These are phyloP conservation scores for Bombycilla garrulus DNA, from an alignment of 2,113 vertebrate species.

Conservation along the genomic window DNA sequence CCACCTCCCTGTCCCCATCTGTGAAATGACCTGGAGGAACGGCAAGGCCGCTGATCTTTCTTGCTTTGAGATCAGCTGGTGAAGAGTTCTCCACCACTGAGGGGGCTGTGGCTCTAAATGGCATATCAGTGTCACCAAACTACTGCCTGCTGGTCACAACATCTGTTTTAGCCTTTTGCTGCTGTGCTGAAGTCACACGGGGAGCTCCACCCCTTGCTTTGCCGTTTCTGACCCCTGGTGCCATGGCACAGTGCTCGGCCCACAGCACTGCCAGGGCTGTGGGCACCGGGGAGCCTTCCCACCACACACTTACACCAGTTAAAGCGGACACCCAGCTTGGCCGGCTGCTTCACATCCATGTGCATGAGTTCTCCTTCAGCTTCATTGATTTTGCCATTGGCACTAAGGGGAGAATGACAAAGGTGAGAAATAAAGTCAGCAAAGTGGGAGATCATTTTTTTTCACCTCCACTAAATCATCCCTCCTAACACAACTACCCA, in stretches of 20 bases:
- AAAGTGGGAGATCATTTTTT: not conserved
- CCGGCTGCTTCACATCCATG: constrained; percentile 79
- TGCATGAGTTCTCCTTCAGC: constrained; percentile 80
- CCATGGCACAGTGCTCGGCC: not conserved
- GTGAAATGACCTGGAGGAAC: not conserved
- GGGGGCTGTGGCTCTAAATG: not conserved
- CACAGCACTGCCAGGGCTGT: rapidly evolving
- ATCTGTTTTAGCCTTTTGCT: not conserved
- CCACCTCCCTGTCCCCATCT: not conserved
- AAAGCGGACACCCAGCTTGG: constrained; percentile 86
- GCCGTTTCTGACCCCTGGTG: not conserved
- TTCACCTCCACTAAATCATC: too few species aligned
- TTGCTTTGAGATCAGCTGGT: not conserved
- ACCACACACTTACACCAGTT: constrained; percentile 78
- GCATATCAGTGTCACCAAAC: not conserved
- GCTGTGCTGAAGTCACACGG: rapidly evolving
- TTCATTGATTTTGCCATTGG: constrained; percentile 76
- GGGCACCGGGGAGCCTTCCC: not conserved
- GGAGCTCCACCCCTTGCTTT: not conserved
- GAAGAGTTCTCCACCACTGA: not conserved
- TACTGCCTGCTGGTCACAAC: not conserved
- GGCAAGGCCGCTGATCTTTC: not conserved
- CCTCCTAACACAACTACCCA: not conserved
- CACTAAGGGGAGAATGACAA: constrained; percentile 11
- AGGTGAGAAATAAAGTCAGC: not conserved